These are phyloP conservation scores for Oryzias javanicus DNA, from an alignment of 2,113 vertebrate species.

Conservation along the genomic window DNA sequence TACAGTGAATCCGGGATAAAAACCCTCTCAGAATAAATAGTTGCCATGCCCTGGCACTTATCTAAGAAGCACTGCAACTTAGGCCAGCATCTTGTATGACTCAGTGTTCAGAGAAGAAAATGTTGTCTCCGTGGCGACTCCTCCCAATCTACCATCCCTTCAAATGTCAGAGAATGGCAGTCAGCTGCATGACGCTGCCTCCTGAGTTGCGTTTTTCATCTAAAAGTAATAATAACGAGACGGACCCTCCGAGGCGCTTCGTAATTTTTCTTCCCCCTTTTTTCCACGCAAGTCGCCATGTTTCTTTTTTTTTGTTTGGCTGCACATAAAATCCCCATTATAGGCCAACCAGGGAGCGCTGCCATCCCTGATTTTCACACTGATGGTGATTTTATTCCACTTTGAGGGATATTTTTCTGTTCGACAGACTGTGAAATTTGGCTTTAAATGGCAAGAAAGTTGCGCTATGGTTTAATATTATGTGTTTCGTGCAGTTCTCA, in stretches of 20 bases:
- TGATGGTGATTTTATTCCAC: slow-evolving; percentile 46
- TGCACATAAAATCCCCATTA: slow-evolving; percentile 63
- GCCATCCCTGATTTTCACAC: slow-evolving; percentile 61
- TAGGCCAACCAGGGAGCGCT: slow-evolving; percentile 51
- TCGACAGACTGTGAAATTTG: slow-evolving; percentile 28
- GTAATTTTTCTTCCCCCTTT: slow-evolving; percentile 56
- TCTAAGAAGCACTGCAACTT: background rate
- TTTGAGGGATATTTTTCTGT: slow-evolving; percentile 45
- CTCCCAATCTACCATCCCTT: slow-evolving; percentile 34
- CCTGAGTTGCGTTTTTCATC: slow-evolving; percentile 67
- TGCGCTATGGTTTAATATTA: slow-evolving; percentile 19
- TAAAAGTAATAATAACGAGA: slow-evolving; percentile 73
- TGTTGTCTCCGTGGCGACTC: slow-evolving; percentile 11
- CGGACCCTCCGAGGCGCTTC: slow-evolving; percentile 60
- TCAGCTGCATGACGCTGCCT: slow-evolving; percentile 44
- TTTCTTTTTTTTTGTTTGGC: slow-evolving; percentile 54
- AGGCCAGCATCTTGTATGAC: slow-evolving; percentile 9
- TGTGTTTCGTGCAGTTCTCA: background rate
- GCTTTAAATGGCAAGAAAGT: slow-evolving; percentile 18
- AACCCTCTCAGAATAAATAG: background rate
- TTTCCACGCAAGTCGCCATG: slow-evolving; percentile 57
- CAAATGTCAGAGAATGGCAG: slow-evolving; percentile 59
- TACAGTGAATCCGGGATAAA: background rate
- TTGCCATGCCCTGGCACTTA: background rate
- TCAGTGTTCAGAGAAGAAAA: slow-evolving; percentile 12